Conservation (phyloP, 2,113 vertebrate genomes). For the Sander lucioperca region DNA sequence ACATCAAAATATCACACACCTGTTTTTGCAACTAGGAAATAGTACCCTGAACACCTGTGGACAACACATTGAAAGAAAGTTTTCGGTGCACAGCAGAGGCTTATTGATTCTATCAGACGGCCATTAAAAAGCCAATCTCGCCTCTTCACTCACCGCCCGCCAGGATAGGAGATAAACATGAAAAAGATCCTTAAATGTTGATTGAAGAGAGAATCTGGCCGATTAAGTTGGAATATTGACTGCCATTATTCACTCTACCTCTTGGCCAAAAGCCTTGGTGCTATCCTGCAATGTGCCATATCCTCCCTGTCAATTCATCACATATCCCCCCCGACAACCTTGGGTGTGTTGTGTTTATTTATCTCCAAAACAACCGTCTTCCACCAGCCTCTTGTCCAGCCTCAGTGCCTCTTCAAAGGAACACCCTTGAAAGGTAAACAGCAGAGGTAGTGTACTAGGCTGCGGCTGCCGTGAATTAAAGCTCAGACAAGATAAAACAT, state of each 20-base stretch:
- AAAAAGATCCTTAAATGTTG: slow-evolving; percentile 63
- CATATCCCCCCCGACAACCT: slow-evolving; percentile 69
- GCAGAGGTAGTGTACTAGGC: slow-evolving; percentile 6
- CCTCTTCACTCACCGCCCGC: slow-evolving; percentile 28
- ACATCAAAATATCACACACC: slow-evolving; percentile 16
- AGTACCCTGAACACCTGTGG: slow-evolving; percentile 31
- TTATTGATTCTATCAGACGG: slow-evolving; percentile 50
- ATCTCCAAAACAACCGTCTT: slow-evolving; percentile 66
- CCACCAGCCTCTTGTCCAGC: slow-evolving; percentile 48
- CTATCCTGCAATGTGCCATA: slow-evolving; percentile 46
- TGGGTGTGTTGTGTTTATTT: slow-evolving; percentile 72
- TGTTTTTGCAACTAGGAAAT: not conserved
- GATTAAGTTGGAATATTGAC: slow-evolving; percentile 62
- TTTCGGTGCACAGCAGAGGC: slow-evolving; percentile 21
- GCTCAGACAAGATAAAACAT: slow-evolving; percentile 6
- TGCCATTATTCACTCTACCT: slow-evolving; percentile 66
- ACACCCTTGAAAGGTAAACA: slow-evolving; percentile 72
- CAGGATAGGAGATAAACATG: slow-evolving; percentile 58
- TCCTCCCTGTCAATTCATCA: slow-evolving; percentile 54
- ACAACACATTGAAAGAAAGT: slow-evolving; percentile 28
- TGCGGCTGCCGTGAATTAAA: slow-evolving; percentile 33
- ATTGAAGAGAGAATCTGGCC: slow-evolving; percentile 50
- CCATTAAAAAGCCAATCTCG: slow-evolving; percentile 45
- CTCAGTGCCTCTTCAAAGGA: slow-evolving; percentile 25
- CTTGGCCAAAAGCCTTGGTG: slow-evolving; percentile 54